Evolutionary conservation across 1,140 invertebrate species (phyloP).

Genomic region (Mactra quadrangularis): DNA sequence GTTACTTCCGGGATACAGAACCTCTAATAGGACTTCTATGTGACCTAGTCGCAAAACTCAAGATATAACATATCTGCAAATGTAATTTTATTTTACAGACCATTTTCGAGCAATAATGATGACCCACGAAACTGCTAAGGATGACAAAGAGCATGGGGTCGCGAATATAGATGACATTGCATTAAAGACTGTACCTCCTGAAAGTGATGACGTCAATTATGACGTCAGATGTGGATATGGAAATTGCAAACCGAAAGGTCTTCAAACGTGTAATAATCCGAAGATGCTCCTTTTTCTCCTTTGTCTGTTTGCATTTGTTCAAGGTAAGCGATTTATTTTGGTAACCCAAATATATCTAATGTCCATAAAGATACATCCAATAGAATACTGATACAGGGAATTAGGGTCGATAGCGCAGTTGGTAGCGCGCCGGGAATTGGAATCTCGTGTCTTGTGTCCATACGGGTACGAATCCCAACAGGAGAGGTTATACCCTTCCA

Average conservation of each 20-base stretch:
- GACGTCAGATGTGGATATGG: constrained; percentile 57
- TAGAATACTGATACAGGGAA: no score
- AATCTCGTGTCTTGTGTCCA: neutral
- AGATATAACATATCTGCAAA: no score
- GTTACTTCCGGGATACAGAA: no score
- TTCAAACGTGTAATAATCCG: constrained; percentile 89
- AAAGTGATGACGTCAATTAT: neutral
- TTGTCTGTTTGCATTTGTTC: constrained; percentile 91
- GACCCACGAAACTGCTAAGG: no score
- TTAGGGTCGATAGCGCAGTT: no score
- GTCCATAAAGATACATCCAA: neutral
- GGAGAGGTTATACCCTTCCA: no score
- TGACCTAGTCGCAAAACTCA: no score
- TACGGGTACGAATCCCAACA: neutral
- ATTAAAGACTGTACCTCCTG: neutral
- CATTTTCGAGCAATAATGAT: no score
- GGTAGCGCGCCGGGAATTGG: neutral
- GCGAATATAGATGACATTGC: no score
- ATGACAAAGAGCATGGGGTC: no score
- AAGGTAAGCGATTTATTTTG: constrained; percentile 86
- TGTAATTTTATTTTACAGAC: no score
- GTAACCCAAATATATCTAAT: neutral
- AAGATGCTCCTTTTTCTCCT: constrained; percentile 92
- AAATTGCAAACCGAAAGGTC: constrained; percentile 81
- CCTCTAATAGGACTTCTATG: no score